Evolutionary conservation across 2,888 invertebrate species (phyloP).

Genomic region (Rapana venosa): DNA sequence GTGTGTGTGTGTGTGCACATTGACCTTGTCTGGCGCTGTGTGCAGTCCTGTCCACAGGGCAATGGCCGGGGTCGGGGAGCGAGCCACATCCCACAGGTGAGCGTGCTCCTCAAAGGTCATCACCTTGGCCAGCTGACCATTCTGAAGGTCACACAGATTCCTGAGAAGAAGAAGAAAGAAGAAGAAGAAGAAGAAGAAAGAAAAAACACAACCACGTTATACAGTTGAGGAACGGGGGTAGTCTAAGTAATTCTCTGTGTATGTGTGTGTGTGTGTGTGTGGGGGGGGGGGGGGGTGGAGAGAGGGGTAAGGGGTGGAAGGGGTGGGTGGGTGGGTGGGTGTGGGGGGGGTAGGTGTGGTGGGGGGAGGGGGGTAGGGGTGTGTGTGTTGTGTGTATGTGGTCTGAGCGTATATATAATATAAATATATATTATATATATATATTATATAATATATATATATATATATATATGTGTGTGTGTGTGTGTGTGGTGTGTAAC

Average conservation of each 20-base stretch:
- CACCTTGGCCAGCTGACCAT: slow-evolving; percentile 25
- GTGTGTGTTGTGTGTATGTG: no score
- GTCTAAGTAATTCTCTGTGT: no score
- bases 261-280: no score
- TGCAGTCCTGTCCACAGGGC: slow-evolving; percentile 28
- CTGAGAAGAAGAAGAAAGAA: neutral
- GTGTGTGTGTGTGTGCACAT: no score
- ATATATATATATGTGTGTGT: neutral
- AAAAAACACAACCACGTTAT: no score
- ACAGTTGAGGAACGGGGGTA: no score
- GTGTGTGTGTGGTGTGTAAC: neutral
- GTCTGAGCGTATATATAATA: no score
- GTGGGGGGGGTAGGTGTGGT: neutral
- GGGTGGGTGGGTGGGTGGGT: neutral
- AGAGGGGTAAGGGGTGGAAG: no score
- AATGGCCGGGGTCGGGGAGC: neutral
- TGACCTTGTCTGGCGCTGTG: neutral
- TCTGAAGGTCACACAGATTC: slow-evolving; percentile 24
- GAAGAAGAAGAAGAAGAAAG: neutral
- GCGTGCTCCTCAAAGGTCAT: slow-evolving; percentile 20
- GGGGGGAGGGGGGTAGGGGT: no score
- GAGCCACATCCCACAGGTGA: slow-evolving; percentile 37
- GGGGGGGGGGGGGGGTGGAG: no score
- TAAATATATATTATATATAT: no score
- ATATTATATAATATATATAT: slow-evolving; percentile 1